phyloP scores from a whole-genome alignment of 2,797 vertebrate species.

The Oreonectes daqikongensis region DNA sequence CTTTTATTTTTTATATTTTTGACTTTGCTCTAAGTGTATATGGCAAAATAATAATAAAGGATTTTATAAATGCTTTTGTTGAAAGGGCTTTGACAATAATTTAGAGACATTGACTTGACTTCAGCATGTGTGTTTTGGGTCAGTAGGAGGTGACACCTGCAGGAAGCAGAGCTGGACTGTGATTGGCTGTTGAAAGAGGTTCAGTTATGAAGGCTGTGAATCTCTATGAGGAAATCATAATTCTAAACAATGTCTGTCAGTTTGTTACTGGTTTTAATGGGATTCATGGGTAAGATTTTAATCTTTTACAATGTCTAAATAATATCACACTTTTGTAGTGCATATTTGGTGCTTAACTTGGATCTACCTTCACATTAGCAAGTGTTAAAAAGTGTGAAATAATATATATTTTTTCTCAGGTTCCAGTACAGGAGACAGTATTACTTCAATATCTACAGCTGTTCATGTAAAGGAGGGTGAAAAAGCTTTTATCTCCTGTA shows the following conservation, averaged over 20 bases:
- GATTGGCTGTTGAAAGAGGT: constrained; percentile 8
- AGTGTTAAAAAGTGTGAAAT: no score
- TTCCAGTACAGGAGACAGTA: constrained; percentile 33
- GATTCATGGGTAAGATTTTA: constrained; percentile 36
- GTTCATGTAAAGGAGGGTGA: constrained; percentile 9
- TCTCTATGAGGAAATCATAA: neutral
- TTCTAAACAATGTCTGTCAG: constrained; percentile 23
- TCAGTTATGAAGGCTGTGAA: neutral
- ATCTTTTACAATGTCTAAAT: no score
- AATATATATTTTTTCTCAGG: constrained; percentile 33
- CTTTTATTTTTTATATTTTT: no score
- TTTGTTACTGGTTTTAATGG: constrained; percentile 10
- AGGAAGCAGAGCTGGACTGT: no score
- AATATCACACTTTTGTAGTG: no score
- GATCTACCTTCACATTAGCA: neutral
- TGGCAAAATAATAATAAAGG: no score
- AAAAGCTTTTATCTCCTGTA: constrained; percentile 26
- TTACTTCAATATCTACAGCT: constrained; percentile 22
- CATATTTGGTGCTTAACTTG: neutral
- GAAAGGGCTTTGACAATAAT: no score
- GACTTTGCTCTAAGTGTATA: no score
- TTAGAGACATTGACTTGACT: no score
- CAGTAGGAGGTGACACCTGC: no score
- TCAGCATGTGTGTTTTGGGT: no score
- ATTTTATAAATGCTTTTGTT: no score